A percentile compares a stretch with the other conserved stretches of the same genome.
These are phyloP conservation scores for Papilio dardanus DNA, from an alignment of 1,140 invertebrate species.

Conservation along the genomic window DNA sequence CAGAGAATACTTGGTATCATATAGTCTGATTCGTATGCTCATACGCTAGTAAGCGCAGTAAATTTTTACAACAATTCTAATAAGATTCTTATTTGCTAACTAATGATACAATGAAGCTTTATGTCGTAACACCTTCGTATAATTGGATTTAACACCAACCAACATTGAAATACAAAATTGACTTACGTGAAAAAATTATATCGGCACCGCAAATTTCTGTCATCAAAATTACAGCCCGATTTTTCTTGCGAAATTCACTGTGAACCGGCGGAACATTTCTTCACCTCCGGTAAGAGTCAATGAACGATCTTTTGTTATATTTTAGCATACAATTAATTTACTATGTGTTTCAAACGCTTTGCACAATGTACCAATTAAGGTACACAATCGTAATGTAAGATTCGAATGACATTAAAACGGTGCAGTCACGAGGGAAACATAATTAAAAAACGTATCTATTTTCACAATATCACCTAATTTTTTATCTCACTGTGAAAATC, in stretches of 20 bases:
- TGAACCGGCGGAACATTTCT: conserved; percentile 24
- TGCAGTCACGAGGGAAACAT: conserved; percentile 26
- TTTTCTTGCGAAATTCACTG: conserved; percentile 21
- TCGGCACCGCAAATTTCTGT: conserved; percentile 29
- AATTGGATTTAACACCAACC: conserved; percentile 36
- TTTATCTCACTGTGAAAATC: conserved; percentile 23
- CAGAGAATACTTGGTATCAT: too few relatives aligned
- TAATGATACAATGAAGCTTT: conserved; percentile 11
- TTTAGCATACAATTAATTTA: conserved; percentile 32
- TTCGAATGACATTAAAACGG: conserved; percentile 30
- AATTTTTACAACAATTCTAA: too few relatives aligned
- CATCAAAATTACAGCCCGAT: conserved; percentile 10
- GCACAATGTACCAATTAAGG: conserved; percentile 25
- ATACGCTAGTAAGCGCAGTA: too few relatives aligned
- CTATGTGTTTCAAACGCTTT: conserved; percentile 8
- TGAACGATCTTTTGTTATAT: conserved; percentile 22
- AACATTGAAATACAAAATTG: not conserved
- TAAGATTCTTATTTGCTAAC: conserved; percentile 22
- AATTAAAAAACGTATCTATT: conserved; percentile 27
- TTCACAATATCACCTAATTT: conserved; percentile 15
- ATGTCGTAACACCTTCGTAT: conserved; percentile 13
- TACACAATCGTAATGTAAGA: conserved; percentile 34
- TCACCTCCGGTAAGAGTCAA: conserved; percentile 35
- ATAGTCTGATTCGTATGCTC: too few relatives aligned
- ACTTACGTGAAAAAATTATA: conserved; percentile 19